Base-by-base conservation (phyloP, 2,888 invertebrate genomes). In the Clivina fossor region DNA sequence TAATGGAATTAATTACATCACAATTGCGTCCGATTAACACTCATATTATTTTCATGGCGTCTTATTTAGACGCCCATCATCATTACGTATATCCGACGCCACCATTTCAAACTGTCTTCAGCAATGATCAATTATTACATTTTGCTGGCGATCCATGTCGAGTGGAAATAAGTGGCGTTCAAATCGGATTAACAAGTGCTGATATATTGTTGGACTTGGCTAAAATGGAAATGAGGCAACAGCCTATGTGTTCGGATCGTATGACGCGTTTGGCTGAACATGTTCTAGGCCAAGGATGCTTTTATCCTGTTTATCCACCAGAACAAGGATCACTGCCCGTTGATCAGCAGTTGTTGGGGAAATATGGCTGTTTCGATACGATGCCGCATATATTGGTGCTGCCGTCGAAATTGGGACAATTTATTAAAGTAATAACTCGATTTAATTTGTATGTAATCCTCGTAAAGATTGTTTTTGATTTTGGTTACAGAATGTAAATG, bases 371-470 rank as follows among this genome's bases (percentile, higher is more conserved):
- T 56, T 77, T 96, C 61, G 76, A 84, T 7, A 72, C 77, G 55
- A 81, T 85, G 49, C 96, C 95, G 3, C 92, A 96, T 70, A 66
- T 95, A 41, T 75, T 96, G 11, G 74, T 95, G 56, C 71, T 92
- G 62, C 94, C 95, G 0, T 93, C 94, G 2, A 88, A 88, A 71
- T 83, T 94, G 64, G 81, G 86, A 69, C 83, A 86, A 71, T 95
- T 93, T 67, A 77, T 88, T 44, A 88, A 90, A 78, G 88, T 89
- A 72, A 71, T 66, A 13, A 38, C 11, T 33, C 8, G 8, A 4
- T 26, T 26, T 26, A 7, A 8, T 26, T n/a, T n/a, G n/a, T n/a
- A n/a, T n/a, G n/a, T n/a, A n/a, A n/a, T n/a, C n/a, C n/a, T n/a
- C n/a, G n/a, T n/a, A n/a, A n/a, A n/a, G n/a, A 18, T 7, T 38